Evolutionary conservation across 2,888 invertebrate species (phyloP), one percentile per base, ranked within the genome.

Genomic region (Nemurella pictetii): DNA sequence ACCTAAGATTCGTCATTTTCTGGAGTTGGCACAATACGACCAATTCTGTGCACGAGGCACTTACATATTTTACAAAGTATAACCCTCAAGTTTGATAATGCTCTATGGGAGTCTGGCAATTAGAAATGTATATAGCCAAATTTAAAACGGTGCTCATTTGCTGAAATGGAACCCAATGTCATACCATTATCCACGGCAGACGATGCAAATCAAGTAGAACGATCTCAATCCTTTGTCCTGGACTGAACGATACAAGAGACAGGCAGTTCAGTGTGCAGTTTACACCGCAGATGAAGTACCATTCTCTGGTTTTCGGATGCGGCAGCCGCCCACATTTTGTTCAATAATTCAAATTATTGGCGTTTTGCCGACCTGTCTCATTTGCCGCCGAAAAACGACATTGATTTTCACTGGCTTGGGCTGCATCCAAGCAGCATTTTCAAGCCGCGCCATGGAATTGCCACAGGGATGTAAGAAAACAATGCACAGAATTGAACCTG

Each of bases 271-370:
- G 55, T 2, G 15, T 55, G 55, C 55, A 7, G 55, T 55, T 55
- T 55, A 55, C 5, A 55, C 55, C 20, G 12, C 55, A 55, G 55
- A 55, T 55, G 15, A 55, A 55, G 55, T 55, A 55, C 55, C n/a
- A n/a, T n/a, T n/a, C n/a, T n/a, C n/a, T n/a, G n/a, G n/a, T n/a
- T n/a, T n/a, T n/a, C 55, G 55, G 55, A 55, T 20, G 55, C 55
- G 12, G 55, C 55, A 55, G 55, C 55, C 75, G 12, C 28, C 75
- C 27, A 26, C 75, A 75, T 25, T 75, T 25, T 75, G 25, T 27
- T 25, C 75, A 26, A 75, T 75, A 75, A 75, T 75, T 75, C 75
- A 75, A 75, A 75, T 5, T 26, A 75, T 27, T 75, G 75, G 75
- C 75, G 28, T 28, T 27, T 5, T 75, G 75, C 75, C 75, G 28